Base-by-base conservation (phyloP, 2,113 vertebrate species). In the Telmatochromis brachygnathus region DNA sequence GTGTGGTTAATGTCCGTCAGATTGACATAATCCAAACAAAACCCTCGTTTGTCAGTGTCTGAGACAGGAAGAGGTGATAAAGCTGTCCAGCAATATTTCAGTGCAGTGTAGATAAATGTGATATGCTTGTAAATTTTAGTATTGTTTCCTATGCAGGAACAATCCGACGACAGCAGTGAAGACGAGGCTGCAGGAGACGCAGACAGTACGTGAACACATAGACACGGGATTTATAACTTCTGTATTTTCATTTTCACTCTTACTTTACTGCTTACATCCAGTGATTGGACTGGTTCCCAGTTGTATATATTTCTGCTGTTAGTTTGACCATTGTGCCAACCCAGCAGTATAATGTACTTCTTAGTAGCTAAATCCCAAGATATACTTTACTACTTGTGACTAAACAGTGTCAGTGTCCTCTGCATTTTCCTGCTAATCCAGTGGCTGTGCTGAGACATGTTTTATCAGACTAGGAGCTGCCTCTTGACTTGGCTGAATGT, bases 131-230 rank as follows among this genome's bases (percentile, higher is more conserved):
- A 14, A 54, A 54, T 51, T 7, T 23, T 14, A 37, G 23, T 11
- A 12, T 58, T 47, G 8, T 75, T 45, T 90, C 3, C 15, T 86
- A 28, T 90, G 10, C 21, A 96, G 96, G 94, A 95, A 6, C 90
- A 93, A 45, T 96, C 96, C 2, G 96, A 97, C 88, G 95, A 96
- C 70, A 97, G 96, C 92, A 92, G 96, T 28, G 95, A 87, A 28
- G 97, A 96, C 3, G 96, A 96, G 4, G 94, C 96, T 35, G 94
- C 96, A 2, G 97, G 96, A 89, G 96, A 96, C 68, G 75, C 93
- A 6, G 96, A 97, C 53, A 98, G 98, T 98, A 94, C 17, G 73
- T 77, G 26, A 77, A 30, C 23, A n/a, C 9, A 10, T 10, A 49
- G 42, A 49, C 42, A 49, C 42, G 9, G 26, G 14, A 47, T 47